Evolutionary conservation across 1,140 invertebrate genomes (phyloP), one percentile per base, ranked within the genome.

Genomic region (Scylla paramamosain): DNA sequence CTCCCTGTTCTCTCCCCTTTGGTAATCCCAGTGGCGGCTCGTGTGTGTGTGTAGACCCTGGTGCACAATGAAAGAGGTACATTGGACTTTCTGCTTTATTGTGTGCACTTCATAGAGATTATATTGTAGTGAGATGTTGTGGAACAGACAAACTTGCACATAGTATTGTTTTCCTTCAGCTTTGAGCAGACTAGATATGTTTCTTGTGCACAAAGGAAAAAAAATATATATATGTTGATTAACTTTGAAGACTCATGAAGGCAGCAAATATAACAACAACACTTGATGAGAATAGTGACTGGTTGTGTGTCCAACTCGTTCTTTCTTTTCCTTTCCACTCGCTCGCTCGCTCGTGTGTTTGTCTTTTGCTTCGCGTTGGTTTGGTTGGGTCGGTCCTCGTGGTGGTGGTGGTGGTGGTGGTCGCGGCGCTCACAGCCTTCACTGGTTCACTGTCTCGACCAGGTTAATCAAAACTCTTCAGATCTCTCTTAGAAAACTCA

Each of bases 401-500:
- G 39, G 39, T 39, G 39, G 39, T 39, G 39, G 39, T 39, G 39
- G 39, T 39, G 39, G 39, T 39, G 39, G 52, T 20, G 52, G 10
- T 59, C 67, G 20, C 67, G 67, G 67, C 67, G 67, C 25, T 77
- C 67, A 77, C 67, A 77, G 67, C 67, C 67, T 77, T 77, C 67
- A 77, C 67, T 77, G 67, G 67, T n/a, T 77, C 67, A 77, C 67
- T 77, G 67, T 77, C 67, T 77, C 31, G 48, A 77, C 52, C 90
- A 92, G 90, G 91, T 95, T 86, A 95, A 95, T 91, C 91, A 95
- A 95, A 92, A 95, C 82, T 90, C 90, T 92, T 95, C 29, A 91
- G 89, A 92, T 95, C 83, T 95, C 94, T 92, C 83, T 95, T 92
- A 93, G n/a, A 90, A 95, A 95, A 93, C 92, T 95, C 94, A 92